Conservation (phyloP, 2,797 vertebrate species). For the Lepus townsendii region DNA sequence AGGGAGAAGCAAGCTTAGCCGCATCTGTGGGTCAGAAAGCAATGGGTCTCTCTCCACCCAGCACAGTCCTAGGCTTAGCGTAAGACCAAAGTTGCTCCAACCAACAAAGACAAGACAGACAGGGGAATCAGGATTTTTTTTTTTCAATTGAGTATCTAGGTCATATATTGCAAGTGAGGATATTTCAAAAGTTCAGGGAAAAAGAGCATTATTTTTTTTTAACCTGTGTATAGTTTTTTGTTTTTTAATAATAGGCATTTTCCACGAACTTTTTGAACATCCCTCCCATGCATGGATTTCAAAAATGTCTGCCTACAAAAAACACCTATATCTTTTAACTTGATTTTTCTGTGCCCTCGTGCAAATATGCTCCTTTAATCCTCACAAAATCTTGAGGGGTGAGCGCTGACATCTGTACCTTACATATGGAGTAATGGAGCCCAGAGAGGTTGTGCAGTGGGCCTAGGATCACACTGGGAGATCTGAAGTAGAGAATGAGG, state of each 20-base stretch:
- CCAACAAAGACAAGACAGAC: background rate
- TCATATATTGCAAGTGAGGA: background rate
- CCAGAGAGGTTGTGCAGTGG: background rate
- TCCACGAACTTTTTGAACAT: too few species aligned
- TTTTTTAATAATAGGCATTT: too few species aligned
- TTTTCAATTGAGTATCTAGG: background rate
- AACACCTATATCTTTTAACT: too few species aligned
- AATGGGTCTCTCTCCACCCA: background rate
- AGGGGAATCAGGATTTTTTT: background rate
- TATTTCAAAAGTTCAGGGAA: too few species aligned
- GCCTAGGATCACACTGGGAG: background rate
- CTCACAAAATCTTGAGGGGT: background rate
- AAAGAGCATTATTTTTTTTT: too few species aligned
- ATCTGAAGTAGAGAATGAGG: background rate
- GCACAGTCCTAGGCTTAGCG: background rate
- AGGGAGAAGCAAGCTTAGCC: background rate
- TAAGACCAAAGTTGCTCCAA: background rate
- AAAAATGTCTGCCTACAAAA: too few species aligned
- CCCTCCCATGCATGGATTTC: too few species aligned
- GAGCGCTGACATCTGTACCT: background rate
- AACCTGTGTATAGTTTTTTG: too few species aligned
- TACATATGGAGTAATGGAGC: background rate
- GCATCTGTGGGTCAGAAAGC: background rate
- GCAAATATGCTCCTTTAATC: background rate
- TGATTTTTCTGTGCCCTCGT: too few species aligned